Evolutionary conservation across 2,113 vertebrate species (phyloP), one percentile per base, ranked within the genome.

Genomic region (Bos indicus): DNA sequence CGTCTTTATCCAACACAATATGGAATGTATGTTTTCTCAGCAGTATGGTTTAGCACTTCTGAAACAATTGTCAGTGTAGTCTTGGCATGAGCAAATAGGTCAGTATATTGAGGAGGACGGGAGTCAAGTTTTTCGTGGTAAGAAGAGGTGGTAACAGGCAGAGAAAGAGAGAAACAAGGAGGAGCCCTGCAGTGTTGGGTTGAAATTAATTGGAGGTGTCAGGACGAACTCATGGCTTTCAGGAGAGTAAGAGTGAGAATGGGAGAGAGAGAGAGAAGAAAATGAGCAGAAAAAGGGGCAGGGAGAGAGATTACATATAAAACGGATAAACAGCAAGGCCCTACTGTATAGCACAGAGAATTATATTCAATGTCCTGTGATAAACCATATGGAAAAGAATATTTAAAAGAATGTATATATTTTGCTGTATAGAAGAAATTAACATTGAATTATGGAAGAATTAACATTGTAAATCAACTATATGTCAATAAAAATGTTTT

Each of bases 1-100:
- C 36, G 59, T 54, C 23, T 94, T 92, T 51, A 48, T 90, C 94
- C 92, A 17, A 40, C 52, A 62, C 82, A 21, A 48, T 13, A 36
- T 2, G 91, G n/a, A n/a, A 59, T 16, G 64, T 48, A 3, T 57
- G 25, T 21, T 93, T 95, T 74, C 36, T 94, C 30, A 17, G 33
- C 36, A 15, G 23, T 52, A 52, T 81, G 40, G 40, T 30, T 78
- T 90, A 88, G 17, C 26, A 78, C n/a, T 56, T 91, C 57, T 59
- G 62, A 90, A 90, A 94, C 11, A 67, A 87, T 33, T 43, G 17
- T 43, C 30, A 77, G 5, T 77, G 57, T 64, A 28, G 46, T 91
- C 15, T 25, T 59, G 6, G 23, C 6, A 30, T 81, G 17, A 82
- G 19, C 25, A 77, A 94, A 81, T 56, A 52, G 28, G 59, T 88